Evolutionary conservation across 2,797 vertebrate species (phyloP), one percentile per base, ranked within the genome.

Genomic region (Pseudomugil gertrudae): DNA sequence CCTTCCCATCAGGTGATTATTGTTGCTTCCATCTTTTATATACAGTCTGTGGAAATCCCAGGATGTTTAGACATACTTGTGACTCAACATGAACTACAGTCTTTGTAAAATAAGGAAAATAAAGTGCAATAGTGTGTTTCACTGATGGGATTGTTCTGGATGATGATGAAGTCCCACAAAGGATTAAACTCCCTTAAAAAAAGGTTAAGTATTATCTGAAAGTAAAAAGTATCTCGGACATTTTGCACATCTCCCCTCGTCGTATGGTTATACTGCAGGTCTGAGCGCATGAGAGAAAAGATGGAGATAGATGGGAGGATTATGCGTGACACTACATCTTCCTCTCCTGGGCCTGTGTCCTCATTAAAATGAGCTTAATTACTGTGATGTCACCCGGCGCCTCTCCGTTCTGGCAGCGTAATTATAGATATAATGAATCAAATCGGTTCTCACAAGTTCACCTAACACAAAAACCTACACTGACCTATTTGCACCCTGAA

Each of bases 341-440:
- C 26, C 23, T 69, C 78, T 65, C 83, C 30, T 5, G 60, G 78
- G 58, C 61, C 57, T 8, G 27, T 50, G 74, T 52, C 56, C 83
- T 78, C 68, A 86, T 86, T 91, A 87, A 79, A 76, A 76, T 24
- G 24, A 72, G 24, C 33, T 83, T 79, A 92, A 92, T 91, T 93
- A 92, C 79, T 76, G 66, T 69, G 67, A 84, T 75, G 87, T 84
- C 81, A 87, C 62, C 0, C 15, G 73, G 69, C 45, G 65, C 48
- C 57, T 63, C 48, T 26, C 47, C 14, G 47, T 9, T 51, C 24
- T 48, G 45, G 29, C 61, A 66, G 67, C 57, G 9, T 76, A 81
- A 84, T 87, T 82, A 87, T 54, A 78, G 63, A 75, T 73, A 48
- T 76, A 77, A 69, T 72, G 55, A 59, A 62, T 79, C 51, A 32